Conservation (phyloP, 2,797 vertebrate genomes). For the Chaenodraco wilsoni region DNA sequence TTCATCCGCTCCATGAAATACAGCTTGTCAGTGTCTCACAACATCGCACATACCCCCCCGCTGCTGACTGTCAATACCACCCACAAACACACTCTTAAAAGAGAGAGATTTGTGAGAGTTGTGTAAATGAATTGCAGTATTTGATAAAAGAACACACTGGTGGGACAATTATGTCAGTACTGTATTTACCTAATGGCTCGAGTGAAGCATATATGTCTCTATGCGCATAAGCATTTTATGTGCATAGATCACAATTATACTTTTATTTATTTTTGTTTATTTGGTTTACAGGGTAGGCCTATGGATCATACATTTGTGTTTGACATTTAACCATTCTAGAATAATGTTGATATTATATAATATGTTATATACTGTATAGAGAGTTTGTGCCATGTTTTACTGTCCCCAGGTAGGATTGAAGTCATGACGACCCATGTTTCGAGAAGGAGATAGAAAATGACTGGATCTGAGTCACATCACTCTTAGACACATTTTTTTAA, state of each 20-base stretch:
- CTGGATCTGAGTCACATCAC: no score
- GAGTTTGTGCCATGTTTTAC: no score
- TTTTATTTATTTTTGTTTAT: not conserved
- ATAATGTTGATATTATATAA: not conserved
- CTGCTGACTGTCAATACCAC: slow-evolving; percentile 70
- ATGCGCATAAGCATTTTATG: not conserved
- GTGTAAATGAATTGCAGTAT: slow-evolving; percentile 63
- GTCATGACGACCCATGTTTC: no score
- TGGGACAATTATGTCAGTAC: slow-evolving; percentile 51
- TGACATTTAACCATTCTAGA: slow-evolving; percentile 3
- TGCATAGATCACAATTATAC: not conserved
- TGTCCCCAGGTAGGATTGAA: no score
- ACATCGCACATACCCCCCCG: slow-evolving; percentile 61
- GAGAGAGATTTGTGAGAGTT: slow-evolving; percentile 29
- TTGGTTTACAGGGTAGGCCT: not conserved
- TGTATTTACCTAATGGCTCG: slow-evolving; percentile 31
- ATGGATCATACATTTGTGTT: slow-evolving; percentile 8
- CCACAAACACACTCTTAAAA: slow-evolving; percentile 20
- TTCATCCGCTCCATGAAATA: slow-evolving; percentile 81
- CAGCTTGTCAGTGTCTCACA: slow-evolving; percentile 78
- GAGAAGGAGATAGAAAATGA: no score
- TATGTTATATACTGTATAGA: no score
- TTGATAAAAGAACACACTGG: slow-evolving; percentile 53
- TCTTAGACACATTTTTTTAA: no score
- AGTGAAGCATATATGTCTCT: slow-evolving; percentile 17